Conservation (phyloP, 1,140 invertebrate genomes). For the Chironomus striatipennis region DNA sequence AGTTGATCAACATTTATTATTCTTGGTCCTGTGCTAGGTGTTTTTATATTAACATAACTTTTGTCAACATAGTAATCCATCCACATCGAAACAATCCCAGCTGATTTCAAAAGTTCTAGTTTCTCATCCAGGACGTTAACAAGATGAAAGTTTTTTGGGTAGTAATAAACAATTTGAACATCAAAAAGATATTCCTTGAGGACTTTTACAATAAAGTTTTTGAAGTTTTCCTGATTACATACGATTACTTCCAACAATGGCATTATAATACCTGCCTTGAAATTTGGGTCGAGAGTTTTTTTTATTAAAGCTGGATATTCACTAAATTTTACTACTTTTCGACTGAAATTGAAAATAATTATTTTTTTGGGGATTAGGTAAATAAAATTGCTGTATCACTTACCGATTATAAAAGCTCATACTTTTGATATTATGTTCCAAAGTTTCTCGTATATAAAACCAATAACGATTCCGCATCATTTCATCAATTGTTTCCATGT, state of each 20-base stretch:
- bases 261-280: not conserved
- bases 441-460: not conserved
- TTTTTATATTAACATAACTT: not conserved
- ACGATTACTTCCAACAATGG: not conserved
- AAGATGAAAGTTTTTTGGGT: not conserved
- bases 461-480: not conserved
- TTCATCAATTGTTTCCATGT: constrained; percentile 3
- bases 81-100: not conserved
- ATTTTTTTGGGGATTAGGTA: not conserved
- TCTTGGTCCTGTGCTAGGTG: not conserved
- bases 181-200: not conserved
- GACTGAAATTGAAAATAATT: not conserved
- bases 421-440: not conserved
- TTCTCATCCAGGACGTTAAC: not conserved
- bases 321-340: not conserved
- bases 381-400: not conserved
- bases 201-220: not conserved
- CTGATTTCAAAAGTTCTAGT: not conserved
- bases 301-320: not conserved
- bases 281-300: not conserved
- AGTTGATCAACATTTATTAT: not conserved
- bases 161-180: not conserved
- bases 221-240: not conserved
- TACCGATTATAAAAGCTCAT: not conserved
- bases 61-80: not conserved